Percentiles rank a stretch among this genome's conserved stretches.
Evolutionary conservation across 1,140 invertebrate species (phyloP).

Genomic region (Aphaenogaster ashmeadi): DNA sequence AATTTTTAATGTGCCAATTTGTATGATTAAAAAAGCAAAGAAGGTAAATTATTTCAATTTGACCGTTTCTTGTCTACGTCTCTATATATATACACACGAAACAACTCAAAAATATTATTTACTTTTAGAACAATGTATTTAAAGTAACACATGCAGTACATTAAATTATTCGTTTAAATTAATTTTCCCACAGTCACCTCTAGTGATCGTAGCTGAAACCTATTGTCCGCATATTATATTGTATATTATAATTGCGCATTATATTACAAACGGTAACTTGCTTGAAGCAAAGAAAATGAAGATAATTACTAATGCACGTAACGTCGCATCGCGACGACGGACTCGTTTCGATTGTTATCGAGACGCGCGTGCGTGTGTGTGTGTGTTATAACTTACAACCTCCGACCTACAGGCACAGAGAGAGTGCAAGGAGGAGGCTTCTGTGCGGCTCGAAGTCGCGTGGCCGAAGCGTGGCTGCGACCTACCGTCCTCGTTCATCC

Average conservation of each 20-base stretch:
- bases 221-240: not conserved
- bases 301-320: not conserved
- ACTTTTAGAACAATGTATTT: not conserved
- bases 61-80: not conserved
- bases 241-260: not conserved
- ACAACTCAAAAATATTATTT: not conserved
- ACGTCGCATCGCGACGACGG: not conserved
- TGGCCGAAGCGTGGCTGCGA: constrained; percentile 75
- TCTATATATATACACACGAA: not conserved
- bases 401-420: constrained; percentile 49
- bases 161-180: not conserved
- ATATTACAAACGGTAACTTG: not conserved
- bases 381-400: constrained; percentile 50
- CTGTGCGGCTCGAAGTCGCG: constrained; percentile 73
- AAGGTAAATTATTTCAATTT: constrained; percentile 17
- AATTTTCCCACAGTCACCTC: not conserved
- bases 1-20: not conserved
- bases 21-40: not conserved
- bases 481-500: constrained; percentile 59
- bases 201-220: not conserved
- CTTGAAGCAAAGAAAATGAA: not conserved
- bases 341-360: constrained; percentile 69
- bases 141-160: not conserved
- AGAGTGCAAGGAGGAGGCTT: constrained; percentile 60
- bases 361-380: constrained; percentile 40